Evolutionary conservation across 2,888 invertebrate genomes (phyloP).

Genomic region (Boloria selene): DNA sequence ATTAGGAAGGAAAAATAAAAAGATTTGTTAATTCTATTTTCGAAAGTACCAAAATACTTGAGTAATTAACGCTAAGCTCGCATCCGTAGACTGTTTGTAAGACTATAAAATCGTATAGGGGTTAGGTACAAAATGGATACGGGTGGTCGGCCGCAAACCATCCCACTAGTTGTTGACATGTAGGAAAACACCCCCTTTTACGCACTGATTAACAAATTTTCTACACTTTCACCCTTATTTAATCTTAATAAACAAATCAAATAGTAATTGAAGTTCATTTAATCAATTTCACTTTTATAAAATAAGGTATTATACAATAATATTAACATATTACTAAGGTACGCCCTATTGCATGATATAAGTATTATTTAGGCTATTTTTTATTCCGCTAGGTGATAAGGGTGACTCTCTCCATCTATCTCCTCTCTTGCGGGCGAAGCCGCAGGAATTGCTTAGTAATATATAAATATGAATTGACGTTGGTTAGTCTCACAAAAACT

Average conservation of each 20-base stretch:
- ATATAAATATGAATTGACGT: too few species aligned
- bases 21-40: slow-evolving; percentile 18
- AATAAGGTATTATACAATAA: too few species aligned
- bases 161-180: slow-evolving; percentile 20
- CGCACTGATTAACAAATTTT: slow-evolving; percentile 22
- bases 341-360: too few species aligned
- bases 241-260: slow-evolving; percentile 7
- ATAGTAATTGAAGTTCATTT: slow-evolving; percentile 9
- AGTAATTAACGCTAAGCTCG: slow-evolving; percentile 23
- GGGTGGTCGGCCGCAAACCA: slow-evolving; percentile 25
- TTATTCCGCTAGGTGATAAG: too few species aligned
- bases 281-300: neutral
- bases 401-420: too few species aligned
- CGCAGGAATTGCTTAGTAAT: too few species aligned
- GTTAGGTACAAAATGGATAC: slow-evolving; percentile 18
- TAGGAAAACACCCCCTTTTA: slow-evolving; percentile 16
- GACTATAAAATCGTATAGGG: slow-evolving; percentile 28
- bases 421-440: too few species aligned
- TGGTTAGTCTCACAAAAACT: too few species aligned
- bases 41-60: slow-evolving; percentile 18
- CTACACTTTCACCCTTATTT: slow-evolving; percentile 21
- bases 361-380: too few species aligned
- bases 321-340: too few species aligned
- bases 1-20: slow-evolving; percentile 15
- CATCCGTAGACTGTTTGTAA: slow-evolving; percentile 22